A percentile compares a stretch with the other conserved stretches of the same genome.
phyloP scores from a whole-genome alignment of 2,797 vertebrate species.

The Gymnocypris eckloni region DNA sequence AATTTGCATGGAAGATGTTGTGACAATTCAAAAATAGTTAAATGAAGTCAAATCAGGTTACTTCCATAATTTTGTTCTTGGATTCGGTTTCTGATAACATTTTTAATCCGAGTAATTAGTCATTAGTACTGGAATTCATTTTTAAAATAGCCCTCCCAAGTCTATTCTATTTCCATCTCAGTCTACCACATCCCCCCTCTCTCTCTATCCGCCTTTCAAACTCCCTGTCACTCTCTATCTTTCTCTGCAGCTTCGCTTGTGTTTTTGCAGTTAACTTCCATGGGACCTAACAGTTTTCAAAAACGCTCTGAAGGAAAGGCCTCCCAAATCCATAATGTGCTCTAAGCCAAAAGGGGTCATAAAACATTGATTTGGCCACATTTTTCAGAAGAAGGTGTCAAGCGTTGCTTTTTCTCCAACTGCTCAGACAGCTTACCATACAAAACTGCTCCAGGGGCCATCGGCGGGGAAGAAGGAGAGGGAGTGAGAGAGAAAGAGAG shows the following conservation, averaged over 20 bases:
- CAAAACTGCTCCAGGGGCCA: conserved; percentile 50
- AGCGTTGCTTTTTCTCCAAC: conserved; percentile 67
- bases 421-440: conserved; percentile 45
- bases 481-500: conserved; percentile 35
- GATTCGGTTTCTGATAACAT: neutral
- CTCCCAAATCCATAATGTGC: conserved; percentile 57
- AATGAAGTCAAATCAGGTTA: neutral
- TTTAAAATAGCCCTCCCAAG: conserved; percentile 3
- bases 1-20: neutral
- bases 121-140: neutral
- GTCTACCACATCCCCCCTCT: neutral
- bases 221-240: conserved; percentile 22
- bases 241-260: conserved; percentile 14
- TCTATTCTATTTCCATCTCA: conserved; percentile 19
- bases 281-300: conserved; percentile 52
- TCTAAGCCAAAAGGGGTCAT: conserved; percentile 64
- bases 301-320: conserved; percentile 57
- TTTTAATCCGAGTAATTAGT: neutral
- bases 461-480: conserved; percentile 12
- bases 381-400: conserved; percentile 75
- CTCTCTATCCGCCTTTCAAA: neutral
- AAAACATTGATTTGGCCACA: conserved; percentile 78
- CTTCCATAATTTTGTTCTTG: neutral
- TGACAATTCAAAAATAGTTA: neutral
- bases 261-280: conserved; percentile 50